Evolutionary conservation across 2,113 vertebrate species (phyloP), one percentile per base, ranked within the genome.

Genomic region (Erythrolamprus reginae): DNA sequence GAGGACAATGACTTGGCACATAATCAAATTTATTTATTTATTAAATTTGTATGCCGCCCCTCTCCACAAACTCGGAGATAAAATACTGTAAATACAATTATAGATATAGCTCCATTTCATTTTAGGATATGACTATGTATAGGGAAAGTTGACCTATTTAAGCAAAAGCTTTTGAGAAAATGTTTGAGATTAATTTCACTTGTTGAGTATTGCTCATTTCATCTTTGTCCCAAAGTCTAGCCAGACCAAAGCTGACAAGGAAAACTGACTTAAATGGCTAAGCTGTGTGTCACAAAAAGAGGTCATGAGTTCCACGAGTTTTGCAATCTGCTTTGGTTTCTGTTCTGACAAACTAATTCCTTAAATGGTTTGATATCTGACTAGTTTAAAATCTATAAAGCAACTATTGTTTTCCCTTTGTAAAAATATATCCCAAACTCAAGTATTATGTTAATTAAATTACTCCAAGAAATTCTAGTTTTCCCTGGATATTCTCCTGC

Each of bases 241-340:
- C 45, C 26, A 91, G 95, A 94, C 93, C 94, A 90, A 93, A 93
- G 91, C 10, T 53, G 0, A 77, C 0, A 33, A 28, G 94, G 93
- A 92, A 94, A 95, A 91, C 90, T 84, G 82, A 28, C 70, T 88
- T 91, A 91, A 94, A 94, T 95, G 93, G 90, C 0, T 1, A 89
- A 90, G 84, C 87, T 0, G 0, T 94, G 91, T 94, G 93, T 95
- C 95, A 95, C 19, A n/a, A 70, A 0, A 28, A 1, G 82, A 88
- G 87, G 89, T 90, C 0, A 17, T 84, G 87, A 84, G 19, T 19
- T 42, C 0, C 3, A 47, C 89, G n/a, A n/a, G 92, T 94, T 93
- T 50, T 94, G 95, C 0, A 0, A 85, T 90, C 0, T 42, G 38
- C 23, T 45, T 55, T 91, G 56, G 77, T 90, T 92, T 87, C 33